Evolutionary conservation across 1,140 invertebrate species (phyloP).

Genomic region (Halictus rubicundus): DNA sequence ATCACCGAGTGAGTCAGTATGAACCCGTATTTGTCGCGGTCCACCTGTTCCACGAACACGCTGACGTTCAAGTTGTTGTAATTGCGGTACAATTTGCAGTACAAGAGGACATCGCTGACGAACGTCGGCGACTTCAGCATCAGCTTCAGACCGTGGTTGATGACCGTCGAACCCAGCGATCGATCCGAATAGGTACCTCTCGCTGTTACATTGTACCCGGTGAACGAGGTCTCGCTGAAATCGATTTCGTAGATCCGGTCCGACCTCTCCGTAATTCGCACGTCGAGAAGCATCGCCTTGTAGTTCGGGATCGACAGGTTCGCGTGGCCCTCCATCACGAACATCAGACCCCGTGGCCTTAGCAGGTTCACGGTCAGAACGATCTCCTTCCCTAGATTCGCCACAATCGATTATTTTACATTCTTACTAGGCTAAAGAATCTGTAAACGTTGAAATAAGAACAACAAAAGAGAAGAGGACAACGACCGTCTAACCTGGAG

Average conservation of each 20-base stretch:
- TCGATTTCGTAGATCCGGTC: conserved; percentile 84
- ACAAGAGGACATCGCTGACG: conserved; percentile 82
- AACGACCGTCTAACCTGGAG: conserved; percentile 71
- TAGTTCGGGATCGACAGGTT: conserved; percentile 84
- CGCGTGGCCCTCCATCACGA: conserved; percentile 82
- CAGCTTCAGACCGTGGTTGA: conserved; percentile 85
- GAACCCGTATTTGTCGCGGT: conserved; percentile 83
- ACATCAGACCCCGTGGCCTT: conserved; percentile 81
- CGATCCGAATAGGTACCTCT: conserved; percentile 87
- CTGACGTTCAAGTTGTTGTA: conserved; percentile 83
- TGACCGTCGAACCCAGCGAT: conserved; percentile 82
- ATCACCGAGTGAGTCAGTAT: conserved; percentile 82
- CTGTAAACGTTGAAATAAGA: no score
- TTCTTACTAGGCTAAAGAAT: no score
- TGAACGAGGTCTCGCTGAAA: conserved; percentile 88
- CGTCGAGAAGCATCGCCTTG: conserved; percentile 81
- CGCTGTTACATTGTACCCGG: conserved; percentile 86
- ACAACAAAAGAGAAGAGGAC: no score
- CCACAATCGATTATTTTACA: no score
- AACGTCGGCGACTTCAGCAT: conserved; percentile 86
- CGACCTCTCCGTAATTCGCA: conserved; percentile 82
- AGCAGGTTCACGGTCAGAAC: conserved; percentile 79
- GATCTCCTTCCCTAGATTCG: conserved; percentile 82
- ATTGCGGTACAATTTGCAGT: conserved; percentile 83
- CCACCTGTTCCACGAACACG: conserved; percentile 82